A percentile compares a stretch with the other conserved stretches of the same genome.
phyloP scores from a whole-genome alignment of 2,797 vertebrate genomes.

The Phalloptychus januarius region DNA sequence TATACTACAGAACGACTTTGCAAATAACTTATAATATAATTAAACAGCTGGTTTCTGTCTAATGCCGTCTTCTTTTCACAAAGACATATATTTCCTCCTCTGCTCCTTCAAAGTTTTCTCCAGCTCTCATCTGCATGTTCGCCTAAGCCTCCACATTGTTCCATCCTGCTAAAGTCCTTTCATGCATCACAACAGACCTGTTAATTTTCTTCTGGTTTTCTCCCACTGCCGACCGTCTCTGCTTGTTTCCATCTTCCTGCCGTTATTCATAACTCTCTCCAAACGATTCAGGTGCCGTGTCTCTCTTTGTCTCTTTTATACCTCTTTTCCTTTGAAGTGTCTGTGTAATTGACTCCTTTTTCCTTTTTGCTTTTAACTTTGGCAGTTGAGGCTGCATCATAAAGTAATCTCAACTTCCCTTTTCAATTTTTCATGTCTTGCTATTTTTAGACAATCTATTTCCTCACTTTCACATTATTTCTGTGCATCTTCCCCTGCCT shows the following conservation, averaged over 20 bases:
- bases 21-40: neutral
- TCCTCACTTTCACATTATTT: slow-evolving; percentile 7
- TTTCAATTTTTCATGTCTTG: slow-evolving; percentile 20
- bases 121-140: slow-evolving; percentile 36
- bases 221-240: slow-evolving; percentile 51
- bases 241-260: slow-evolving; percentile 66
- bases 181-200: slow-evolving; percentile 28
- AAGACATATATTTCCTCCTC: slow-evolving; percentile 32
- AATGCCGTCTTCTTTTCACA: slow-evolving; percentile 7
- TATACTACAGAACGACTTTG: neutral
- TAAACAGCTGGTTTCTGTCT: neutral
- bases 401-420: slow-evolving; percentile 39
- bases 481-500: neutral
- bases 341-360: slow-evolving; percentile 29
- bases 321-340: slow-evolving; percentile 23
- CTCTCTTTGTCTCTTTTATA: slow-evolving; percentile 31
- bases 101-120: slow-evolving; percentile 35
- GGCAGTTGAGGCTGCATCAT: slow-evolving; percentile 23
- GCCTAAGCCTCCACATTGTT: slow-evolving; percentile 62
- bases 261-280: slow-evolving; percentile 58
- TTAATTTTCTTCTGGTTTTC: slow-evolving; percentile 48
- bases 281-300: slow-evolving; percentile 25
- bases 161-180: slow-evolving; percentile 42
- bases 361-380: slow-evolving; percentile 33
- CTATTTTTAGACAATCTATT: slow-evolving; percentile 30